Conservation (phyloP, 2,113 vertebrate genomes). For the Ptilorrhoa leucosticta region DNA sequence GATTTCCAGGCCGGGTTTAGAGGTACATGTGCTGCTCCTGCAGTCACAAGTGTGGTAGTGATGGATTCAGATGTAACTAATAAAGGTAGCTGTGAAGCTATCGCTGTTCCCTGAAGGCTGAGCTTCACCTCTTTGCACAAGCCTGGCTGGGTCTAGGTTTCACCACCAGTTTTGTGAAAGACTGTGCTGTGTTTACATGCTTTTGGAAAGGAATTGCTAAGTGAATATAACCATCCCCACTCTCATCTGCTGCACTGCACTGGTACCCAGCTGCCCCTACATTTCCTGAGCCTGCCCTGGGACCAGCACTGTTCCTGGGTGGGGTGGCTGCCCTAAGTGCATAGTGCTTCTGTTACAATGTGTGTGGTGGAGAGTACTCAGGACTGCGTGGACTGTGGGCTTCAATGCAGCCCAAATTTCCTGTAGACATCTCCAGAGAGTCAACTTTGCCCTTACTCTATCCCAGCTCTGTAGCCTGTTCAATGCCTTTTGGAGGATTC, state of each 20-base stretch:
- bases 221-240: background rate
- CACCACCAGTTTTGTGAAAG: background rate
- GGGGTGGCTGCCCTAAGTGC: background rate
- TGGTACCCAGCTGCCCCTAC: background rate
- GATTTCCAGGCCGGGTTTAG: background rate
- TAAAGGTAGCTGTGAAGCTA: background rate
- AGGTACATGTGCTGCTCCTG: background rate
- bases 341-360: fast-evolving
- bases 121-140: background rate
- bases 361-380: background rate
- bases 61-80: background rate
- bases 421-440: background rate
- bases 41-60: background rate
- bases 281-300: background rate
- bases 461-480: background rate
- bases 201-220: background rate
- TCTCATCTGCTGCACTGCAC: background rate
- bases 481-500: background rate
- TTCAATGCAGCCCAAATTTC: background rate
- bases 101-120: background rate
- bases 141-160: background rate
- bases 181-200: background rate
- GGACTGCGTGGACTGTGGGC: fast-evolving
- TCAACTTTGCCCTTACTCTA: background rate
- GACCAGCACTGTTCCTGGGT: background rate